These are phyloP conservation scores for Pelobates fuscus DNA, from an alignment of 2,113 vertebrate genomes.

Conservation along the genomic window DNA sequence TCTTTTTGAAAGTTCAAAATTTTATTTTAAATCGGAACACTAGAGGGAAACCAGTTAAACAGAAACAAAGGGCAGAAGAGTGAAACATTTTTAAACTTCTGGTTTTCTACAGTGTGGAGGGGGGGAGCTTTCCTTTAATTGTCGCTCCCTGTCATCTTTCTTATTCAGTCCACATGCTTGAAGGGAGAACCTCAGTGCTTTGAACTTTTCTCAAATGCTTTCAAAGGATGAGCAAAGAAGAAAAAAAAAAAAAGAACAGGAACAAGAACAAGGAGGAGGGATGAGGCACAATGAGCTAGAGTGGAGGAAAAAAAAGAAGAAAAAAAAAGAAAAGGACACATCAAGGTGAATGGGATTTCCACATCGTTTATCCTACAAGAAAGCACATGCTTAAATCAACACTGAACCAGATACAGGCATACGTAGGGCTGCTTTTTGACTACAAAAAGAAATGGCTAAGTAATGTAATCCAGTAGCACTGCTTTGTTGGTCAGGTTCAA, in stretches of 20 bases:
- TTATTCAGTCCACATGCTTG: constrained; percentile 55
- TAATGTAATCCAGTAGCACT: constrained; percentile 33
- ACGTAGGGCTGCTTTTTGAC: constrained; percentile 59
- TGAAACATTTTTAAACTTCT: constrained; percentile 16
- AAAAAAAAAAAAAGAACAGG: constrained; percentile 54
- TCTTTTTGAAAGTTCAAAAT: too few relatives aligned
- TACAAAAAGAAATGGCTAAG: constrained; percentile 54
- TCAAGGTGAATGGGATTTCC: constrained; percentile 80
- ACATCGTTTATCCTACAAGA: constrained; percentile 76
- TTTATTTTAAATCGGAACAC: neutral
- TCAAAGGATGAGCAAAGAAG: constrained; percentile 67
- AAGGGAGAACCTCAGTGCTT: constrained; percentile 64
- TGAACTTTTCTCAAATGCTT: constrained; percentile 71
- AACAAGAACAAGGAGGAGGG: constrained; percentile 43
- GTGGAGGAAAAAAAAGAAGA: constrained; percentile 57
- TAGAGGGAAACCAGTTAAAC: neutral
- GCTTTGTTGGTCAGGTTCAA: constrained; percentile 60
- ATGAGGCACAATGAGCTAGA: constrained; percentile 35
- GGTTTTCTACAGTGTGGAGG: constrained; percentile 5
- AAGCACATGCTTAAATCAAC: constrained; percentile 73
- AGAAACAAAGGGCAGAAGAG: neutral
- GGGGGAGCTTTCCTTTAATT: constrained; percentile 11
- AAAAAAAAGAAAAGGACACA: constrained; percentile 65
- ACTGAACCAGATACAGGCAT: constrained; percentile 57
- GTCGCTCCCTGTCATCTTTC: constrained; percentile 54